A percentile compares a stretch with the other conserved stretches of the same genome.
Conservation (phyloP, 2,113 vertebrate species). For the Psilopogon haemacephalus region DNA sequence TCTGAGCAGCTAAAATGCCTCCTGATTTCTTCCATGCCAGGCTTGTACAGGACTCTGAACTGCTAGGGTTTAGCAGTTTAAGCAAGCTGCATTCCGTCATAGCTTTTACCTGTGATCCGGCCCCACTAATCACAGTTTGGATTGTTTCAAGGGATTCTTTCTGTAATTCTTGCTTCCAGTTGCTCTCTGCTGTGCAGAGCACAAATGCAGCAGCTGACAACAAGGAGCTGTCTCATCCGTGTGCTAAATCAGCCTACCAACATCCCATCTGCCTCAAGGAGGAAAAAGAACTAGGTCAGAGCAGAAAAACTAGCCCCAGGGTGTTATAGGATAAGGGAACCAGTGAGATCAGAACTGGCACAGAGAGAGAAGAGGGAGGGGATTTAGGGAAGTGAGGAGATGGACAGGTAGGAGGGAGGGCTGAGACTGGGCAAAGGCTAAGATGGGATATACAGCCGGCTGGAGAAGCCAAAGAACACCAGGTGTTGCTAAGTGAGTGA, state of each 20-base stretch:
- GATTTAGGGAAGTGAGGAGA: background rate
- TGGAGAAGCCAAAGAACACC: background rate
- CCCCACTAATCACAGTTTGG: background rate
- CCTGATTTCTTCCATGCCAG: background rate
- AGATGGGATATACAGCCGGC: background rate
- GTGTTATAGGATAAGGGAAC: background rate
- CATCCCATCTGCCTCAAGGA: background rate
- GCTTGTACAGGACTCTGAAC: background rate
- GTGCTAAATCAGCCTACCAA: background rate
- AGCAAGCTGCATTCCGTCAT: background rate
- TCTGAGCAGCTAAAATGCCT: background rate
- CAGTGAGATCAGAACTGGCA: background rate
- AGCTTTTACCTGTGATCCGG: background rate
- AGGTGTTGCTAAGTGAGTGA: background rate
- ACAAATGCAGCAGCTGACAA: background rate
- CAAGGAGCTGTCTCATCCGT: background rate
- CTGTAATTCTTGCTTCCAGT: background rate
- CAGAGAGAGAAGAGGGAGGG: background rate
- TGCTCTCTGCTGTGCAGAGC: background rate
- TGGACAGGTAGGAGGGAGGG: background rate
- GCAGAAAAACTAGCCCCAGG: background rate
- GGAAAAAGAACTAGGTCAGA: background rate
- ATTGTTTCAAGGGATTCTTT: background rate
- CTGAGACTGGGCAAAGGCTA: background rate
- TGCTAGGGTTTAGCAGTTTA: background rate